Evolutionary conservation across 2,797 vertebrate species (phyloP).

Genomic region (Potorous gilbertii): DNA sequence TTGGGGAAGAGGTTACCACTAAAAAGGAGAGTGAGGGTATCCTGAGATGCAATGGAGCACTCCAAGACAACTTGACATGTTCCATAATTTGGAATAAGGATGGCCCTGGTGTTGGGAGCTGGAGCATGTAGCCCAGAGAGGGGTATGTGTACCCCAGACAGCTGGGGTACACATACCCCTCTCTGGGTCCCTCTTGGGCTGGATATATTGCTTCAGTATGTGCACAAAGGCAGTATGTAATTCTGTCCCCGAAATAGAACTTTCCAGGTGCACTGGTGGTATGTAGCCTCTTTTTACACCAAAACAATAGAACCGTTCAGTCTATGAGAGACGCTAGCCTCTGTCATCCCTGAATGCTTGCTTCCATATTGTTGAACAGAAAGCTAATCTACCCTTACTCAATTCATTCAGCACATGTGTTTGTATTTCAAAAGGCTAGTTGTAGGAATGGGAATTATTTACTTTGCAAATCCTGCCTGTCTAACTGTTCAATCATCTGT

Average conservation of each 20-base stretch:
- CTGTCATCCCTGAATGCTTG: conserved; percentile 51
- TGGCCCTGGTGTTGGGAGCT: neutral
- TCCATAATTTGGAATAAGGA: neutral
- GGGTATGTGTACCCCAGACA: neutral
- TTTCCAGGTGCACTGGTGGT: neutral
- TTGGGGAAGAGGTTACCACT: neutral
- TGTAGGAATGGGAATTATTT: conserved; percentile 54
- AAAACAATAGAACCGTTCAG: conserved; percentile 36
- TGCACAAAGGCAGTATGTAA: neutral
- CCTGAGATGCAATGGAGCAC: neutral
- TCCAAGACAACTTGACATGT: neutral
- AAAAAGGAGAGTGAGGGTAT: neutral
- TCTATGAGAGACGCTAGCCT: conserved; percentile 34
- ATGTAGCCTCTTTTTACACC: neutral
- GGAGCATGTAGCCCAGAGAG: neutral
- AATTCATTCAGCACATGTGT: conserved; percentile 58
- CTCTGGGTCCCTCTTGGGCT: neutral
- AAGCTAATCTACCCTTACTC: conserved; percentile 45
- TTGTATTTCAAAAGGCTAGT: conserved; percentile 62
- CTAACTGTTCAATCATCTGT: conserved; percentile 70
- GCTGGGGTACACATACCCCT: too few species aligned
- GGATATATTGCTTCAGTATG: neutral
- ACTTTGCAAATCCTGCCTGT: conserved; percentile 57
- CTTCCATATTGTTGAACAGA: conserved; percentile 46
- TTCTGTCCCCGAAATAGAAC: neutral